phyloP scores from a whole-genome alignment of 2,113 vertebrate species.

The Nycticorax nycticorax region DNA sequence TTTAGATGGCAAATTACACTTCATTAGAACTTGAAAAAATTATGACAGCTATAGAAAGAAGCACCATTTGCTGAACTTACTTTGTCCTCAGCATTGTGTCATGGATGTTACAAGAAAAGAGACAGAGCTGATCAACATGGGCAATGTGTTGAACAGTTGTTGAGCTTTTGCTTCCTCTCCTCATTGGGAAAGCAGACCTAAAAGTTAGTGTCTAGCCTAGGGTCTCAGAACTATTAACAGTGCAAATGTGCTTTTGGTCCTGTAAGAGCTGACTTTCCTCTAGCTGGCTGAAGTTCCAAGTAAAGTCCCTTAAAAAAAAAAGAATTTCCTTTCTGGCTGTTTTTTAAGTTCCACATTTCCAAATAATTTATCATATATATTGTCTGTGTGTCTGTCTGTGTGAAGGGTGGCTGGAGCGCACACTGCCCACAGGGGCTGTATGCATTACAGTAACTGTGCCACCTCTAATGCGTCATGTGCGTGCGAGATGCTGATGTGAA shows the following conservation, averaged over 20 bases:
- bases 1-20: not conserved
- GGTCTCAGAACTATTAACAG: not conserved
- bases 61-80: not conserved
- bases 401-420: not conserved
- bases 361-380: not conserved
- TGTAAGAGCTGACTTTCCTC: not conserved
- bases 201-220: not conserved
- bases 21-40: not conserved
- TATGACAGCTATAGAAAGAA: not conserved
- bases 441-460: not conserved
- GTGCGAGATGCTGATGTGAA: not conserved
- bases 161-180: not conserved
- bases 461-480: rapidly evolving
- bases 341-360: not conserved
- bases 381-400: not conserved
- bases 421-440: rapidly evolving
- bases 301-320: not conserved
- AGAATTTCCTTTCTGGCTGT: not conserved
- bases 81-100: not conserved
- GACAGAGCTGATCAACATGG: not conserved
- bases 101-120: not conserved
- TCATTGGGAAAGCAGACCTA: not conserved
- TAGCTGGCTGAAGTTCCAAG: not conserved
- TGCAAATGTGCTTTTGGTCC: not conserved
- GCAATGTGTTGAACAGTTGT: not conserved